Evolutionary conservation across 2,113 vertebrate genomes (phyloP), one percentile per base, ranked within the genome.

Genomic region (Hemibagrus wyckioides): DNA sequence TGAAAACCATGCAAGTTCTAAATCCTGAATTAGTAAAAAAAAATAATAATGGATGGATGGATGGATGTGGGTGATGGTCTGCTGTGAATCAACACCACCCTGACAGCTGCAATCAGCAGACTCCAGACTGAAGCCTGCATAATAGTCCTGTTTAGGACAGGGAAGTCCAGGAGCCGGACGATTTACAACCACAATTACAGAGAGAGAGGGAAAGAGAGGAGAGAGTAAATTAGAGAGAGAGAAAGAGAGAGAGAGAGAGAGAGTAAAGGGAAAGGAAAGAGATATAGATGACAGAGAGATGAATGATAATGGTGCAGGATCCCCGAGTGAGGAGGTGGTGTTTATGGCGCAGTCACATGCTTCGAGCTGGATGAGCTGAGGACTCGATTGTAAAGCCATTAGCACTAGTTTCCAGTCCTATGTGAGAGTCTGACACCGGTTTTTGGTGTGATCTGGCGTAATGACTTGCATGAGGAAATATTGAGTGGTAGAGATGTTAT

Each of bases 111-210:
- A 95, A 94, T 94, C 94, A 94, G 94, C 93, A 93, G 93, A 92
- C 92, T 91, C 92, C 91, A 91, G 93, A 94, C 93, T 94, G 93
- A 94, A 92, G 91, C 94, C 92, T 93, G 93, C 90, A 93, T 94
- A 94, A 94, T 94, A 92, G 92, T 89, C 19, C 44, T 91, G 91
- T 91, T 94, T 94, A 94, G 92, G 92, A 94, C 92, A 92, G 92
- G 92, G 91, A 92, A 91, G 92, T 93, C 79, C 89, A 92, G 91
- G 92, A 93, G 91, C 86, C 75, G 87, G 90, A 91, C 89, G 92
- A 95, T 95, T 95, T 95, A 95, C 93, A 92, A 91, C 92, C 92
- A 95, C 94, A 94, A 95, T 95, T 94, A 94, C 91, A 92, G 88
- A 89, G 52, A 85, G 77, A 56, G 88, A 83, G 84, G 56, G 57